These are phyloP conservation scores for Acropora tenuis DNA, from an alignment of 64 coral and sea anemone species.

Conservation along the genomic window DNA sequence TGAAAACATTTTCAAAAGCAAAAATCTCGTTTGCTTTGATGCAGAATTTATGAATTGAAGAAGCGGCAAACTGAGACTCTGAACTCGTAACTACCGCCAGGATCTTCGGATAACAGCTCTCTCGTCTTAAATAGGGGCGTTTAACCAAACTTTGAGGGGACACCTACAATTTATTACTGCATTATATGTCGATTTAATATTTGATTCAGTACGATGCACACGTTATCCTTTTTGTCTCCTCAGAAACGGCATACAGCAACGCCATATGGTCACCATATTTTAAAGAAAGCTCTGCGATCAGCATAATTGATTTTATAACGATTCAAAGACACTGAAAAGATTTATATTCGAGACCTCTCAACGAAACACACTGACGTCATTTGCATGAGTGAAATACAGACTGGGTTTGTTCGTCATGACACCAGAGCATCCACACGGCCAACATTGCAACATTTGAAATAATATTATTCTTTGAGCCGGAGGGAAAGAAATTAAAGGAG, in stretches of 20 bases:
- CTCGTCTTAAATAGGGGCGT: no score
- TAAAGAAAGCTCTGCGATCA: conserved; percentile 14
- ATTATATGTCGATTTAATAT: no score
- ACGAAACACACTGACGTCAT: conserved; percentile 12
- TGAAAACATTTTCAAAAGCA: no score
- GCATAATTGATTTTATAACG: conserved; percentile 24
- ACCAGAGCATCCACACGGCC: neutral
- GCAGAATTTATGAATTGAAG: no score
- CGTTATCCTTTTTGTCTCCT: neutral
- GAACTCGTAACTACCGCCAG: no score
- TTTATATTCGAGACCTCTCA: conserved; percentile 2
- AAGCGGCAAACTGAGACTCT: no score
- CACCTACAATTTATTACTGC: no score
- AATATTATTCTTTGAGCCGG: neutral
- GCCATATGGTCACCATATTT: conserved; percentile 7
- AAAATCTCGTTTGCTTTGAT: no score
- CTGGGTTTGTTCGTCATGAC: neutral
- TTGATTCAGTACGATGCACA: neutral
- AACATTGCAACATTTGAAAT: conserved; percentile 1
- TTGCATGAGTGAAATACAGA: conserved; percentile 15
- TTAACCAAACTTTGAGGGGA: no score
- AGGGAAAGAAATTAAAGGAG: conserved; percentile 3
- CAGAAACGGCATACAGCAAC: neutral
- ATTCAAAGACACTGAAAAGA: conserved; percentile 23
- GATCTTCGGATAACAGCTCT: no score